These are phyloP conservation scores for Linnaemya tessellans DNA, from an alignment of 2,888 invertebrate genomes.

Conservation along the genomic window DNA sequence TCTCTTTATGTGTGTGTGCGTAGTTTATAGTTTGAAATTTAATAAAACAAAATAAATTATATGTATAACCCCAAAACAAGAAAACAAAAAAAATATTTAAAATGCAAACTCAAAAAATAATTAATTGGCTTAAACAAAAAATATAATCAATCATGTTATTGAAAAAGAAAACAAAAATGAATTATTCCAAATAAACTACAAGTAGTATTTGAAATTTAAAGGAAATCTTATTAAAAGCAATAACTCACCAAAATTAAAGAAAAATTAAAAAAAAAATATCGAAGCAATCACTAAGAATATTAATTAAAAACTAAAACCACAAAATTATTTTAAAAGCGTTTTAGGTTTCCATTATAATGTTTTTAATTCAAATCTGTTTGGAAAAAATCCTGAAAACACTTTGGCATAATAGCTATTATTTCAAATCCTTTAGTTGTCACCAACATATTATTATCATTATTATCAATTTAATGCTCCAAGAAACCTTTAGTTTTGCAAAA, in stretches of 20 bases:
- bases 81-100: conserved; percentile 33
- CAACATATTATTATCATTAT: conserved; percentile 4
- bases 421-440: neutral
- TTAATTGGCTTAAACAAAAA: conserved; percentile 60
- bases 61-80: conserved; percentile 42
- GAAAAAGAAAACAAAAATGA: conserved; percentile 27
- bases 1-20: conserved; percentile 75
- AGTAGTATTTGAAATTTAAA: conserved; percentile 62
- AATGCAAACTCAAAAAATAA: conserved; percentile 54
- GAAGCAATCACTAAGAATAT: conserved; percentile 63
- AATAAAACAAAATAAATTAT: conserved; percentile 45
- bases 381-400: neutral
- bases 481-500: conserved; percentile 28
- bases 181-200: conserved; percentile 26
- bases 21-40: conserved; percentile 75
- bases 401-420: conserved; percentile 5
- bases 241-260: conserved; percentile 47
- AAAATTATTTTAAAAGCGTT: conserved; percentile 24
- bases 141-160: conserved; percentile 40
- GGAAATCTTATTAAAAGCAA: conserved; percentile 52
- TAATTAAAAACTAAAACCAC: conserved; percentile 16
- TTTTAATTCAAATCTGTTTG: conserved; percentile 12
- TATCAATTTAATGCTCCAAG: neutral
- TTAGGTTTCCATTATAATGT: neutral
- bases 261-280: conserved; percentile 41